A percentile compares a stretch with the other conserved stretches of the same genome.
Evolutionary conservation across 2,888 invertebrate species (phyloP).

Genomic region (Alloscopus bannaensis): DNA sequence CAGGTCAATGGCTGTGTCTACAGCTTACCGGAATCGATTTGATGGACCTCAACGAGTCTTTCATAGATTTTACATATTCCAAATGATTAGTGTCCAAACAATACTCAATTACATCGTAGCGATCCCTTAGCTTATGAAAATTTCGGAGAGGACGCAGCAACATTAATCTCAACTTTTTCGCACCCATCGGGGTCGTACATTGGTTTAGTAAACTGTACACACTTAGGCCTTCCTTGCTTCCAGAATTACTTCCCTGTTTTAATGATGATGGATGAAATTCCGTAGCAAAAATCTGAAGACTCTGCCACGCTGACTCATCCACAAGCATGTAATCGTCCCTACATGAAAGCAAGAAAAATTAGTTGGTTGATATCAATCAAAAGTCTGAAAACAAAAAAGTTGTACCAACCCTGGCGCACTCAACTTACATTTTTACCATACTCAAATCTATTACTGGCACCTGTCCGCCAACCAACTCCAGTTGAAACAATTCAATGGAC

Average conservation of each 20-base stretch:
- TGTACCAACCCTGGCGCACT: too few relatives aligned
- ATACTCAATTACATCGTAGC: conserved; percentile 84
- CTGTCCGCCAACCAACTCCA: conserved; percentile 75
- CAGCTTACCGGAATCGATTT: conserved; percentile 80
- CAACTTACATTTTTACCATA: conserved; percentile 81
- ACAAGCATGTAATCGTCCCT: conserved; percentile 84
- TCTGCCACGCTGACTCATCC: conserved; percentile 84
- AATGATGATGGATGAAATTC: conserved; percentile 85
- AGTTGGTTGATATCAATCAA: not conserved
- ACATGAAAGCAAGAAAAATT: conserved; percentile 10
- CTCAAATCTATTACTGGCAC: conserved; percentile 78
- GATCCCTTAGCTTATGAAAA: conserved; percentile 78
- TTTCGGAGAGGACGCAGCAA: conserved; percentile 84
- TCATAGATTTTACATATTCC: conserved; percentile 80
- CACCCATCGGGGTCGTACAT: conserved; percentile 84
- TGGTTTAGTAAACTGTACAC: conserved; percentile 83
- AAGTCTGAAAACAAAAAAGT: too few relatives aligned
- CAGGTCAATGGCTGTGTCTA: conserved; percentile 8
- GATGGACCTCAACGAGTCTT: conserved; percentile 80
- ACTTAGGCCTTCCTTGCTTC: conserved; percentile 83
- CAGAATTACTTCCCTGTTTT: conserved; percentile 80
- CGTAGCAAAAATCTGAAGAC: conserved; percentile 86
- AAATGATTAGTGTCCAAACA: conserved; percentile 81
- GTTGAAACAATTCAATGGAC: conserved; percentile 77
- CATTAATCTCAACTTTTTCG: conserved; percentile 79